phyloP scores from a whole-genome alignment of 2,888 invertebrate species.

The Agrochola macilenta region DNA sequence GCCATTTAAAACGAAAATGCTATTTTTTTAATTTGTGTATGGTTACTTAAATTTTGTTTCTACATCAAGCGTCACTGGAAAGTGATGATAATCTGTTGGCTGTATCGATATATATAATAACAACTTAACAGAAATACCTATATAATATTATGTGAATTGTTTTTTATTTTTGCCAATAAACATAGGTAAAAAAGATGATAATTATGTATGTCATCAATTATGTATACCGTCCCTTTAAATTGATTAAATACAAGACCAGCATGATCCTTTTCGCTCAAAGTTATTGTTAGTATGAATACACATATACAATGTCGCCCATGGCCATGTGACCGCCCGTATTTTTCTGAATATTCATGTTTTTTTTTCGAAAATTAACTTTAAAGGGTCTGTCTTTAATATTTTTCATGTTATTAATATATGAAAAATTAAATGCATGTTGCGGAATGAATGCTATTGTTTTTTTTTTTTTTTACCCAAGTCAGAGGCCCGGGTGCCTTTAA shows the following conservation, averaged over 20 bases:
- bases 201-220: neutral
- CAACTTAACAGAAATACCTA: constrained; percentile 13
- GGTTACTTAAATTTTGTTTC: constrained; percentile 12
- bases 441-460: no score
- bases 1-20: constrained; percentile 42
- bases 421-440: no score
- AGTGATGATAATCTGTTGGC: constrained; percentile 69
- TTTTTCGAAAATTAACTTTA: no score
- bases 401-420: no score
- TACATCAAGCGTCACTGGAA: constrained; percentile 45
- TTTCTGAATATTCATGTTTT: no score
- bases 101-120: constrained; percentile 4
- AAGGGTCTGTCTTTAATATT: no score
- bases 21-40: constrained; percentile 13
- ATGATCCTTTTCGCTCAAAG: neutral
- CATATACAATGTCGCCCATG: no score
- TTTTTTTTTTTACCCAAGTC: no score
- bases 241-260: neutral
- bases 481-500: no score
- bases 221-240: constrained; percentile 2
- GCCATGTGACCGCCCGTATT: no score
- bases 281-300: neutral
- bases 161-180: neutral
- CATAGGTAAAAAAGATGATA: neutral
- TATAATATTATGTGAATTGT: neutral